Evolutionary conservation across 2,797 vertebrate genomes (phyloP).

Genomic region (Pangasius krempfi): DNA sequence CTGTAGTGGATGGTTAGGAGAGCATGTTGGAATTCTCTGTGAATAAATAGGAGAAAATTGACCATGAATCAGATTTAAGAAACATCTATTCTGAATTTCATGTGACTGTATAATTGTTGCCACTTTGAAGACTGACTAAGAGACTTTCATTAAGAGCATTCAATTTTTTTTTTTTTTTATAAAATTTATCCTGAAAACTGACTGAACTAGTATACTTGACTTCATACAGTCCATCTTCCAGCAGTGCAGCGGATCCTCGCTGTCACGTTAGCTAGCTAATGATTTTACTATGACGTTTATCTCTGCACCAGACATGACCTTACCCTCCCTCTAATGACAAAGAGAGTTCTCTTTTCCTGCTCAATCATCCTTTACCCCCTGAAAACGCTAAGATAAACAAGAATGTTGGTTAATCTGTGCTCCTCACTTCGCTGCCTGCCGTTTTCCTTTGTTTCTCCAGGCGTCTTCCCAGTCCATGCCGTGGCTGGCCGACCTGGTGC

Average conservation of each 20-base stretch:
- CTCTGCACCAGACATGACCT: neutral
- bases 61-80: neutral
- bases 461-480: slow-evolving; percentile 99
- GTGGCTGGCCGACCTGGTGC: slow-evolving; percentile 95
- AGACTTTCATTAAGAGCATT: neutral
- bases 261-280: neutral
- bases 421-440: neutral
- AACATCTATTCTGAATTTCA: neutral
- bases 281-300: neutral
- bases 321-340: neutral
- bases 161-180: neutral
- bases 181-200: too few relatives aligned
- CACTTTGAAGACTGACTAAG: neutral
- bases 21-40: neutral
- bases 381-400: neutral
- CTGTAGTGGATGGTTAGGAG: neutral
- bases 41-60: neutral
- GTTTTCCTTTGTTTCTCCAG: slow-evolving; percentile 64
- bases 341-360: neutral
- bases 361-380: too few relatives aligned
- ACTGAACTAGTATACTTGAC: neutral
- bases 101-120: neutral
- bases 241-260: neutral
- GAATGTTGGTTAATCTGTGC: neutral
- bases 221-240: neutral